A percentile compares a stretch with the other conserved stretches of the same genome.
Conservation (phyloP, 53 echinoderm and acorn worm species). For the Paracentrotus lividus region DNA sequence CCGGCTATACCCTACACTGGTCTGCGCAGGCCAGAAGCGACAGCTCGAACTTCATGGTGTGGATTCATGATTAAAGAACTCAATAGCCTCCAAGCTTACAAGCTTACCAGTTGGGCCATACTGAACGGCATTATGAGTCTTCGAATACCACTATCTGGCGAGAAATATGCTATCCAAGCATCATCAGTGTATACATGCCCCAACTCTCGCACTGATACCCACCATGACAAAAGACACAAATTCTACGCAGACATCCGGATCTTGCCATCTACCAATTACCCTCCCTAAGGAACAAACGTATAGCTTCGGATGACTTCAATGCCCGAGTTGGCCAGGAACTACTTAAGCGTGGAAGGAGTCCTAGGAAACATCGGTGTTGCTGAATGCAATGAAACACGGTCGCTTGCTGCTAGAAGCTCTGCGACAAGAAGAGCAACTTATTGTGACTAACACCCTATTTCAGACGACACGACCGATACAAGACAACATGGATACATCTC, state of each 20-base stretch:
- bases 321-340: slow-evolving; percentile 69
- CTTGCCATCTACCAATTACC: background rate
- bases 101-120: slow-evolving; percentile 74
- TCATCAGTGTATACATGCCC: slow-evolving; percentile 77
- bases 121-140: slow-evolving; percentile 68
- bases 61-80: slow-evolving; percentile 77
- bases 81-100: slow-evolving; percentile 68
- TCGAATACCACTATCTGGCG: too few relatives aligned
- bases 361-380: slow-evolving; percentile 57
- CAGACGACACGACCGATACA: slow-evolving; percentile 64
- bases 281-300: too few relatives aligned
- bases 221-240: slow-evolving; percentile 57
- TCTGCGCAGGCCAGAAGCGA: slow-evolving; percentile 66
- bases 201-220: slow-evolving; percentile 79
- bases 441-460: slow-evolving; percentile 69
- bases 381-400: slow-evolving; percentile 65
- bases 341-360: slow-evolving; percentile 60
- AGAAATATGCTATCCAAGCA: background rate
- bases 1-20: slow-evolving; percentile 80
- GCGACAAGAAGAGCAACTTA: slow-evolving; percentile 2
- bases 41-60: slow-evolving; percentile 73
- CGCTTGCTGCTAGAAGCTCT: slow-evolving; percentile 58
- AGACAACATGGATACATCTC: slow-evolving; percentile 69
- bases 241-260: slow-evolving; percentile 73
- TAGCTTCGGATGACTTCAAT: slow-evolving; percentile 68